Evolutionary conservation across 2,888 invertebrate genomes (phyloP), one percentile per base, ranked within the genome.

Genomic region (Amiota minor): DNA sequence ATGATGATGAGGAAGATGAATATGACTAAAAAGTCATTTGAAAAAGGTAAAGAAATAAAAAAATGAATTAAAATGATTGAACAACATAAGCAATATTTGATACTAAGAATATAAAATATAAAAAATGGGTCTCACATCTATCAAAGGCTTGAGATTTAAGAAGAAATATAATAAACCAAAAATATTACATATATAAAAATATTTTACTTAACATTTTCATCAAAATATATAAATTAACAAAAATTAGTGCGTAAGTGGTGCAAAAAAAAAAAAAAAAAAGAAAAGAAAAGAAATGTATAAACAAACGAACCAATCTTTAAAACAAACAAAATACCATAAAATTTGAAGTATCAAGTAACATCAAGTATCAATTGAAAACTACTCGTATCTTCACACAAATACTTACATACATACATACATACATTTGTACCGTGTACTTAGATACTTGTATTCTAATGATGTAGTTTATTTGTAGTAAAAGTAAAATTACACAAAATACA

Each of bases 51-150:
- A 69, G 12, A 8, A 59, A 59, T 20, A 14, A 53, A 47, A 74
- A 74, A 74, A 50, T 14, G 1, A 11, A 47, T 35, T 45, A 23
- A 65, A 70, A 70, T 53, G 47, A 72, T 49, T 49, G 35, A 59
- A 72, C 65, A 16, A 46, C 71, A 62, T 70, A 80, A 81, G 81
- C 78, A 76, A 75, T 78, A 78, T 77, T 77, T 77, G 74, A 80
- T 82, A 81, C 78, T 74, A 65, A 72, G 72, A 0, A 35, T 6
- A 35, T 6, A 35, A 35, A 35, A 35, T 35, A 35, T 35, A 35
- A 35, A 35, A 35, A 35, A 35, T 4, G 35, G 35, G 6, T 35
- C 35, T 35, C 35, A 35, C 35, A 35, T 35, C 35, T 35, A 35
- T 35, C 35, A 35, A 35, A 35, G 35, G 35, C 35, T 35, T 35